These are phyloP conservation scores for Osmoderma eremita DNA, from an alignment of 2,888 invertebrate genomes.

Conservation along the genomic window DNA sequence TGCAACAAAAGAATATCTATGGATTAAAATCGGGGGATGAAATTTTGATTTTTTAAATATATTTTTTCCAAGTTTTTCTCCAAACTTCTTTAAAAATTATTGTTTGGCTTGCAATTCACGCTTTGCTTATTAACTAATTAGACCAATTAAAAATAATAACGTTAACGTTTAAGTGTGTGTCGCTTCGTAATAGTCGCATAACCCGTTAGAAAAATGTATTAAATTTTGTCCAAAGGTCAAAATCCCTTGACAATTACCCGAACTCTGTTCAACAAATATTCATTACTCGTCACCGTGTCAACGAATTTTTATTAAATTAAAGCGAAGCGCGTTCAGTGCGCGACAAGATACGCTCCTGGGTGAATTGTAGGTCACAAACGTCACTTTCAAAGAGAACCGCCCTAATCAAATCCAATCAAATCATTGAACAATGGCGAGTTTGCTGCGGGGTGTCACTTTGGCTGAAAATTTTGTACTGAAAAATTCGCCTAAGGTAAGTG, in stretches of 20 bases:
- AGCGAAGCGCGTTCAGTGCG: background rate
- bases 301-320: background rate
- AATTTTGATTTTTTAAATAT: too few relatives aligned
- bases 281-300: background rate
- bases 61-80: too few relatives aligned
- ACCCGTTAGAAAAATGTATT: too few relatives aligned
- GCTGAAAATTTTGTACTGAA: conserved; percentile 76
- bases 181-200: too few relatives aligned
- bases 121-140: too few relatives aligned
- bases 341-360: too few relatives aligned
- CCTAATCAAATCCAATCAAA: conserved; percentile 19
- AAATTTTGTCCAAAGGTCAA: conserved; percentile 9
- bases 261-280: conserved; percentile 9
- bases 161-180: too few relatives aligned
- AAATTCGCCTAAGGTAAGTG: conserved; percentile 77
- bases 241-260: background rate
- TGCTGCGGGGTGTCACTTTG: conserved; percentile 77
- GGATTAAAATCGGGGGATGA: too few relatives aligned
- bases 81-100: too few relatives aligned
- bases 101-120: too few relatives aligned
- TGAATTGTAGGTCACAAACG: conserved; percentile 38
- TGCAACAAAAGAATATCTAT: too few relatives aligned
- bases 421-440: conserved; percentile 72
- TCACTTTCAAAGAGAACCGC: conserved; percentile 38
- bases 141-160: too few relatives aligned